Base-by-base conservation (phyloP, 2,797 vertebrate genomes). In the Sebastes paucispinis region DNA sequence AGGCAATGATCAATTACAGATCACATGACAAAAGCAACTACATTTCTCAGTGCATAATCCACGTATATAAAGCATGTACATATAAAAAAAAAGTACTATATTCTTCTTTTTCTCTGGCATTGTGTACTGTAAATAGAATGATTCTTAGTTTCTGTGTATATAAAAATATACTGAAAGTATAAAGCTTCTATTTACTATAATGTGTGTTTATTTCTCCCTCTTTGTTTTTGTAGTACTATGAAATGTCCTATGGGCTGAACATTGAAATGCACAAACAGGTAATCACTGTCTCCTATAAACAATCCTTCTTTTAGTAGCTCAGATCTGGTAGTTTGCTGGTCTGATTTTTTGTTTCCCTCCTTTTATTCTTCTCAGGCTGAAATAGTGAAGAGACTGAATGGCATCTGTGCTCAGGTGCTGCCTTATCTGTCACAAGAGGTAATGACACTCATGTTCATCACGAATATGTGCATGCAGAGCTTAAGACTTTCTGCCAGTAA, bases 261-360 rank as follows among this genome's bases (percentile, higher is more conserved):
- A 99, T 99, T 47, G 98, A 99, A 95, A 99, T 99, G 98, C 98
- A 99, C 96, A 99, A 99, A 94, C 98, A 99, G 97, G 98, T 98
- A 92, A 79, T 91, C 6, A 12, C 2, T 2, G 0, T 76, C 7
- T 62, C 47, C 5, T 27, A 1, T 47, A 5, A 32, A 18, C 3
- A 36, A 47, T 50, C 31, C 1, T 18, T 39, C 8, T 24, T 24
- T 20, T 10, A 5, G 5, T 47, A 3, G 12, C n/a, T 20, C 0
- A 3, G 6, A 6, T 62, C 13, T 73, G 20, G 5, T 57, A 12
- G 10, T 52, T 25, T 32, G 8, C 8, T 34, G 1, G 1, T 81
- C 6, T 73, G 18, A 82, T 11, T 3, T 4, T 12, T 36, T 75
- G 1, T 55, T 55, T 2, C 7, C n/a, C 4, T 43, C 6, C 3